These are phyloP conservation scores for Aratinga solstitialis DNA, from an alignment of 2,797 vertebrate genomes.

Conservation along the genomic window DNA sequence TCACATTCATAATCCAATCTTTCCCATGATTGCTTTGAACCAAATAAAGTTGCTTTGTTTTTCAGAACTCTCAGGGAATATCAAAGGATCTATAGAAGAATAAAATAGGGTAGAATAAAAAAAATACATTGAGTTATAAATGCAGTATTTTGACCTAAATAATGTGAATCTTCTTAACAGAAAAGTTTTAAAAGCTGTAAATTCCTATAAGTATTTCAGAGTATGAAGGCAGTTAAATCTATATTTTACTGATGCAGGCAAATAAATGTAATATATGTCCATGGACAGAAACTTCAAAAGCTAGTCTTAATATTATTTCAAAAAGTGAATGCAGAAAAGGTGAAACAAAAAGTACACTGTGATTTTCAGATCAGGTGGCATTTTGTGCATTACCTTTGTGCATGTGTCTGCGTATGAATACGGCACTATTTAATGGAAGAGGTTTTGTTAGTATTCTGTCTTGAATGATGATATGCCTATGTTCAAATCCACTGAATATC, in stretches of 20 bases:
- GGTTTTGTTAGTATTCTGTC: background rate
- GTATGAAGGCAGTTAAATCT: background rate
- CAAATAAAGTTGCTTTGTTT: background rate
- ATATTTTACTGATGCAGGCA: background rate
- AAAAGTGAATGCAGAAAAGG: background rate
- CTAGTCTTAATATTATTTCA: background rate
- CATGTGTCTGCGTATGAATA: background rate
- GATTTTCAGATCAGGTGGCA: background rate
- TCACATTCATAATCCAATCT: background rate
- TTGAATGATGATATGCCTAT: background rate
- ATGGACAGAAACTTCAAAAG: background rate
- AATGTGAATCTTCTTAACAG: background rate
- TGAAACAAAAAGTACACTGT: background rate
- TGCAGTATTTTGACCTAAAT: background rate
- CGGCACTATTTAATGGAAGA: background rate
- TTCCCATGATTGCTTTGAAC: background rate
- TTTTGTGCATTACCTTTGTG: background rate
- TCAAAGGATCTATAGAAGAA: background rate
- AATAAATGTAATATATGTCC: background rate
- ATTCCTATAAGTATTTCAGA: background rate
- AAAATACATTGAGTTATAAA: background rate
- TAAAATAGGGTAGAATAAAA: background rate
- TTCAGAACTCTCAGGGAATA: background rate
- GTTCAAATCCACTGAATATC: background rate
- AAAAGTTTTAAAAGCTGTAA: background rate